Evolutionary conservation across 2,888 invertebrate genomes (phyloP).

Genomic region (Mimas tiliae): DNA sequence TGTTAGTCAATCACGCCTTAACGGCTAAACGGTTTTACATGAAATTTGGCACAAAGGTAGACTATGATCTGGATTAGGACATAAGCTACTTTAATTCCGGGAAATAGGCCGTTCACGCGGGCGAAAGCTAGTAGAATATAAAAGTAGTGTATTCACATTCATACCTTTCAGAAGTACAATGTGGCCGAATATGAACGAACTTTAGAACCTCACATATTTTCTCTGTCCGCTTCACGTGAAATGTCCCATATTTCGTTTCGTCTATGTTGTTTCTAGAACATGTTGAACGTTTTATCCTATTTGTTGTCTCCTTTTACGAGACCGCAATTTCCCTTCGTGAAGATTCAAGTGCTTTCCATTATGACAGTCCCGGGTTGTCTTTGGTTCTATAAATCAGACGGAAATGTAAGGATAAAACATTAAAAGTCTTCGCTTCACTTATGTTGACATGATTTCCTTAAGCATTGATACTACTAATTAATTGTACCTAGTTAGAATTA

Average conservation of each 20-base stretch:
- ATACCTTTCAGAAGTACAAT: too few species aligned
- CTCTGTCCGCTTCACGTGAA: too few species aligned
- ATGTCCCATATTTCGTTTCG: not conserved
- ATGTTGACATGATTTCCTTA: slow-evolving; percentile 31
- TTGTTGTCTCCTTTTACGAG: slow-evolving; percentile 43
- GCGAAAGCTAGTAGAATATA: too few species aligned
- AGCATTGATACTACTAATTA: not conserved
- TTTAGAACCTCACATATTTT: too few species aligned
- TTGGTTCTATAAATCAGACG: slow-evolving; percentile 45
- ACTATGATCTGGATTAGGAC: too few species aligned
- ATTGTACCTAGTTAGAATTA: not conserved
- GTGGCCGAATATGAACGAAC: too few species aligned
- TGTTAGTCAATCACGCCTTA: too few species aligned
- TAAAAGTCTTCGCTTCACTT: slow-evolving; percentile 43
- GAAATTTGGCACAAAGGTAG: too few species aligned
- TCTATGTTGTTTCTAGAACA: slow-evolving; percentile 28
- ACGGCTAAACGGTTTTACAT: too few species aligned
- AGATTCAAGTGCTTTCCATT: slow-evolving; percentile 55
- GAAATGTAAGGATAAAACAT: slow-evolving; percentile 58
- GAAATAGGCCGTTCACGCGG: too few species aligned
- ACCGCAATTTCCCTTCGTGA: slow-evolving; percentile 55
- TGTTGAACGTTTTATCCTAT: slow-evolving; percentile 39
- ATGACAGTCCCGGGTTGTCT: slow-evolving; percentile 44
- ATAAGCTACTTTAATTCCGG: too few species aligned
- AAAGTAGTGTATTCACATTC: too few species aligned